Evolutionary conservation across 2,113 vertebrate species (phyloP).

Genomic region (Empidonax traillii): DNA sequence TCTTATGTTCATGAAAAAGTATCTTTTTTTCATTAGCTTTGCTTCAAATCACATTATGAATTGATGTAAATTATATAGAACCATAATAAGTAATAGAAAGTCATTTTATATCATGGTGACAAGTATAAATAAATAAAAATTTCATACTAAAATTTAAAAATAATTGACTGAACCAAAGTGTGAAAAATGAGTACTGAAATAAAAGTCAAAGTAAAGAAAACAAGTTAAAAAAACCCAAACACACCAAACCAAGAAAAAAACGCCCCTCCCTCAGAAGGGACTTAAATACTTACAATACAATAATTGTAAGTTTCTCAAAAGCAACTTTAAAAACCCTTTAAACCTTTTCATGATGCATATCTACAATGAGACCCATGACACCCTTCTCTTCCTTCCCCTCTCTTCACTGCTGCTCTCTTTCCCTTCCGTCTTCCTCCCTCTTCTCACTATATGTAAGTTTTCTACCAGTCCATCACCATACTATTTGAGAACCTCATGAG

Average conservation of each 20-base stretch:
- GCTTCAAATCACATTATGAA: neutral
- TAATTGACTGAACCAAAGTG: neutral
- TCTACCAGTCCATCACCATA: neutral
- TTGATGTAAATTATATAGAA: neutral
- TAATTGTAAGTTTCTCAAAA: neutral
- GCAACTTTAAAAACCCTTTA: neutral
- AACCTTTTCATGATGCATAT: neutral
- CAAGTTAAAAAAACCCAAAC: neutral
- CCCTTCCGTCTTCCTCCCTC: neutral
- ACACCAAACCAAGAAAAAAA: neutral
- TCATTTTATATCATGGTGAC: neutral
- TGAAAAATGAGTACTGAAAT: neutral
- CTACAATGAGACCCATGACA: neutral
- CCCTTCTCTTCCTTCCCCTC: neutral
- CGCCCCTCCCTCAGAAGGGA: fast-evolving
- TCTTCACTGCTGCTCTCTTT: neutral
- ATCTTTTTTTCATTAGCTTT: neutral
- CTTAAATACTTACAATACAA: neutral
- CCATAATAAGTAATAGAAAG: neutral
- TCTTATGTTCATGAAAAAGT: neutral
- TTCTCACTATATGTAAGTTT: fast-evolving
- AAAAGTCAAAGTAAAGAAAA: neutral
- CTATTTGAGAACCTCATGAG: neutral
- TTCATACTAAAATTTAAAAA: neutral
- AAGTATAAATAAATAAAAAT: neutral